These are phyloP conservation scores for Seriola rivoliana DNA, from an alignment of 2,113 vertebrate genomes.

Conservation along the genomic window DNA sequence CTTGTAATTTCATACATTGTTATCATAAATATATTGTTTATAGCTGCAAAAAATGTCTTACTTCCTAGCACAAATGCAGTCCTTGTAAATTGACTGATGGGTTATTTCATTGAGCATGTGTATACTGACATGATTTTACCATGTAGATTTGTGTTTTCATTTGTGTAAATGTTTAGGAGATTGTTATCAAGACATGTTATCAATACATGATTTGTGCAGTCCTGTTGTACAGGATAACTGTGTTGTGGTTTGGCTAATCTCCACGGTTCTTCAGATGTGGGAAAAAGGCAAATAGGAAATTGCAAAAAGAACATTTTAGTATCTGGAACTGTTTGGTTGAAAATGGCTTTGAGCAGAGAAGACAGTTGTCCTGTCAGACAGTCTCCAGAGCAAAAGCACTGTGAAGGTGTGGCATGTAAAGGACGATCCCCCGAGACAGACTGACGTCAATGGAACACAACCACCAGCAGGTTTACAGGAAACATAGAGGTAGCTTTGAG, in stretches of 20 bases:
- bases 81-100: no score
- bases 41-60: no score
- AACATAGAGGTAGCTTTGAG: conserved; percentile 29
- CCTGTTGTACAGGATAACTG: not conserved
- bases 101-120: no score
- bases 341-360: conserved; percentile 10
- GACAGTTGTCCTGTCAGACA: conserved; percentile 21
- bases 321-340: conserved; percentile 4
- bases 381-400: conserved; percentile 28
- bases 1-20: no score
- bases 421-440: conserved; percentile 45
- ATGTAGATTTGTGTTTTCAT: no score
- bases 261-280: not conserved
- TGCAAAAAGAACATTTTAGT: not conserved
- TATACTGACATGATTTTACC: no score
- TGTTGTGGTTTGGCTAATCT: conserved; percentile 2
- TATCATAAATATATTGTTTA: no score
- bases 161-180: no score
- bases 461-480: conserved; percentile 38
- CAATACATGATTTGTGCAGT: no score
- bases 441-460: conserved; percentile 64
- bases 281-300: conserved; percentile 9
- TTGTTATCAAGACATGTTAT: no score
- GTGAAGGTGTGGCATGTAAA: conserved; percentile 55
- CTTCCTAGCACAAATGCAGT: no score